Conservation (phyloP, 1,140 invertebrate species). For the Proales similis region DNA sequence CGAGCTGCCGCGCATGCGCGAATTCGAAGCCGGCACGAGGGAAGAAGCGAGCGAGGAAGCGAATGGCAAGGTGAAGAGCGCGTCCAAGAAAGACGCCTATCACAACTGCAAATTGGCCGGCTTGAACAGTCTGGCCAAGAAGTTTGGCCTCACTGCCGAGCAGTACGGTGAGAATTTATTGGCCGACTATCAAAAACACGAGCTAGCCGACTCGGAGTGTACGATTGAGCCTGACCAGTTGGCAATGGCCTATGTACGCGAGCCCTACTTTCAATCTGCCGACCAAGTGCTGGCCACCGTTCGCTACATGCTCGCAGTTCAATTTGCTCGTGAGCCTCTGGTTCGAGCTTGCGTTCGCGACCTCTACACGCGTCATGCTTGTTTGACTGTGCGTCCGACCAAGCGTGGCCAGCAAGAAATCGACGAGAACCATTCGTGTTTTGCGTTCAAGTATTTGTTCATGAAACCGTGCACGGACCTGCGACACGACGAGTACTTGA, state of each 20-base stretch:
- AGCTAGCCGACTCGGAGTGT: conserved; percentile 78
- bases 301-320: conserved; percentile 2
- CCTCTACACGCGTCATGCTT: conserved; percentile 81
- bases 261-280: conserved; percentile 14
- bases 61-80: conserved; percentile 45
- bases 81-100: conserved; percentile 58
- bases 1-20: conserved; percentile 22
- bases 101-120: conserved; percentile 45
- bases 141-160: conserved; percentile 87
- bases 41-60: conserved; percentile 42
- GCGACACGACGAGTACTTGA: conserved; percentile 77
- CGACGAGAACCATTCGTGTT: conserved; percentile 75
- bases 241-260: neutral
- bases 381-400: conserved; percentile 72
- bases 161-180: conserved; percentile 93
- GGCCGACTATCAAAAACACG: conserved; percentile 92
- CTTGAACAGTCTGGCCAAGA: conserved; percentile 39
- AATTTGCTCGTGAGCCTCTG: conserved; percentile 80
- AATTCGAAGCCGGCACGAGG: neutral
- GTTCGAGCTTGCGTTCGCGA: conserved; percentile 76
- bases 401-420: conserved; percentile 69
- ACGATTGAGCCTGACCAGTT: conserved; percentile 61
- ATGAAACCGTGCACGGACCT: conserved; percentile 88
- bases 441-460: conserved; percentile 80
- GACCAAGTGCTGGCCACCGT: conserved; percentile 5